Conservation (phyloP, 2,113 vertebrate genomes). For the Planiliza haematocheilus region DNA sequence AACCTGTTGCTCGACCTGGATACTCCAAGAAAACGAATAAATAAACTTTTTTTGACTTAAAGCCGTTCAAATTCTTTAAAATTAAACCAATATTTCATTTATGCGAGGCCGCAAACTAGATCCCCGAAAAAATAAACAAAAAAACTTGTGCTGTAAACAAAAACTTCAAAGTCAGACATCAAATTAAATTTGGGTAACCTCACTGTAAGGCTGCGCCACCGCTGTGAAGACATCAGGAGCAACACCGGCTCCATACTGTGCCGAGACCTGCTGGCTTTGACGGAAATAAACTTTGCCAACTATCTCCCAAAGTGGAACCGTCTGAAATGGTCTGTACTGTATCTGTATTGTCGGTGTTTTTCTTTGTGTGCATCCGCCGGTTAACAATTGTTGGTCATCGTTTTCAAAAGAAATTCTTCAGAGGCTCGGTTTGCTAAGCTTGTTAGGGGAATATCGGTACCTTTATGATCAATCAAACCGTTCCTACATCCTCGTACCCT, state of each 20-base stretch:
- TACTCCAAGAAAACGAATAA: neutral
- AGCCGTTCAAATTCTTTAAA: neutral
- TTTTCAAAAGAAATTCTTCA: constrained; percentile 48
- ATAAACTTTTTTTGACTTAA: neutral
- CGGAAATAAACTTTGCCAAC: constrained; percentile 19
- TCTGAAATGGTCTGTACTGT: constrained; percentile 3
- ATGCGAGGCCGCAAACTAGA: neutral
- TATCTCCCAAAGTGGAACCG: constrained; percentile 10
- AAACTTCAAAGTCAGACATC: constrained; percentile 20
- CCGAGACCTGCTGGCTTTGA: constrained; percentile 27
- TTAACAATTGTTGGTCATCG: constrained; percentile 40
- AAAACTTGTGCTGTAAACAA: neutral
- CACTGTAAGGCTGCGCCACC: constrained; percentile 3
- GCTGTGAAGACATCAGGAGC: constrained; percentile 23
- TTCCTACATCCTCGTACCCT: constrained; percentile 36
- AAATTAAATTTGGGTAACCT: constrained; percentile 16
- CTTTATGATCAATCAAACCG: constrained; percentile 48
- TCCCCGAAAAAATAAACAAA: too few species aligned
- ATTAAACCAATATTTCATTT: neutral
- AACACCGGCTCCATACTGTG: constrained; percentile 15
- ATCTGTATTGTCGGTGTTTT: constrained; percentile 1
- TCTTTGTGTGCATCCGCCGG: neutral
- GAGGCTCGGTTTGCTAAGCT: constrained; percentile 28
- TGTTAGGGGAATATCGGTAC: constrained; percentile 59
- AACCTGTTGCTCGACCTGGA: too few species aligned